Evolutionary conservation across 1,140 invertebrate species (phyloP).

Genomic region (Anthonomus grandis): DNA sequence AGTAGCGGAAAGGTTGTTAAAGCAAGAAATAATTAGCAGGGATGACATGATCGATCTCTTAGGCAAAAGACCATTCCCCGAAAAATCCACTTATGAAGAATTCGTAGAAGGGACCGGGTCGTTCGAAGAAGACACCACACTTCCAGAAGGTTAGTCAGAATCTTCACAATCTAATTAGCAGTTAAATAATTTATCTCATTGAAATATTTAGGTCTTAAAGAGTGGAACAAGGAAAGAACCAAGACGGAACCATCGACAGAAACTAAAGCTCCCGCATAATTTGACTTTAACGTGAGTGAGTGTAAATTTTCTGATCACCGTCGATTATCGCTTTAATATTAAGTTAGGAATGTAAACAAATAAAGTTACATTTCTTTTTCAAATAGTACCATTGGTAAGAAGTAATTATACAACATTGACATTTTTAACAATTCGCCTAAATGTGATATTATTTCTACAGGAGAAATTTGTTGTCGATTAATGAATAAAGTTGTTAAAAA

Average conservation of each 20-base stretch:
- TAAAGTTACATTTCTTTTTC: too few species aligned
- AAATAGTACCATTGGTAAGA: too few species aligned
- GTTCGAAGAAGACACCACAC: conserved; percentile 90
- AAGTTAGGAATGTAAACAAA: too few species aligned
- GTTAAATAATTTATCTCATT: background rate
- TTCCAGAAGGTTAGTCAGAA: conserved; percentile 85
- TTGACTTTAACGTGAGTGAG: background rate
- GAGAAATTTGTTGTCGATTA: too few species aligned
- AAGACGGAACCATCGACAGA: background rate
- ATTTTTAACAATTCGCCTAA: too few species aligned
- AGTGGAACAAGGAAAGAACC: conserved; percentile 80
- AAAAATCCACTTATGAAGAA: conserved; percentile 99
- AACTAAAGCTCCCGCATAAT: conserved; percentile 9
- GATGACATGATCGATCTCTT: conserved; percentile 98
- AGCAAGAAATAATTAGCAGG: conserved; percentile 92
- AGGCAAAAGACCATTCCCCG: conserved; percentile 91
- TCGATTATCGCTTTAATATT: too few species aligned
- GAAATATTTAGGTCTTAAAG: conserved; percentile 60
- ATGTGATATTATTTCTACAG: too few species aligned
- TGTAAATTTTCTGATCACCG: too few species aligned
- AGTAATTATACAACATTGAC: too few species aligned
- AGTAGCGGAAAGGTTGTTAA: conserved; percentile 90
- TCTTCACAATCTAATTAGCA: background rate
- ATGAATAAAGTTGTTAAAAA: too few species aligned
- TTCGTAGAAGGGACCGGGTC: conserved; percentile 99